A percentile compares a stretch with the other conserved stretches of the same genome.
These are phyloP conservation scores for Andrena flavipes DNA, from an alignment of 2,888 invertebrate species.

Conservation along the genomic window DNA sequence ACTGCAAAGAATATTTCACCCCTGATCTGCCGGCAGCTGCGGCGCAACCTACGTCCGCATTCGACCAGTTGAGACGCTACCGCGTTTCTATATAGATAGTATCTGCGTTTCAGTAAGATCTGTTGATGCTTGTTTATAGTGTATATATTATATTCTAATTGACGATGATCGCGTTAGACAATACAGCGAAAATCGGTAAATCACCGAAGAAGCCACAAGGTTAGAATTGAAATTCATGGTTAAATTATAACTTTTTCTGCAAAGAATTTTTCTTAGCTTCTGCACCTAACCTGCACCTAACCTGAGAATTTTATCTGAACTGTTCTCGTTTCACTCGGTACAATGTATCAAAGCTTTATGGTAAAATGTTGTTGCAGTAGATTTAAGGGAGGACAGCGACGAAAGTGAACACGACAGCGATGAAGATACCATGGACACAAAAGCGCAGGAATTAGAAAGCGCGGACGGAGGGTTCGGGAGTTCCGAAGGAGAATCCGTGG, in stretches of 20 bases:
- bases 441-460: slow-evolving; percentile 17
- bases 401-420: slow-evolving; percentile 12
- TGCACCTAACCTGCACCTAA: slow-evolving; percentile 27
- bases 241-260: background rate
- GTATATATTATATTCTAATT: slow-evolving; percentile 14
- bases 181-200: slow-evolving; percentile 10
- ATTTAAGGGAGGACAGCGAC: slow-evolving; percentile 27
- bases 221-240: slow-evolving; percentile 16
- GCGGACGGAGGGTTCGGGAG: background rate
- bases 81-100: too few species aligned
- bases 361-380: slow-evolving; percentile 29
- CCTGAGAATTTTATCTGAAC: background rate
- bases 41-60: too few species aligned
- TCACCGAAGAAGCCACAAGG: slow-evolving; percentile 26
- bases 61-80: too few species aligned
- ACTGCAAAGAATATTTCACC: too few species aligned
- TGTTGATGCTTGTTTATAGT: slow-evolving; percentile 9
- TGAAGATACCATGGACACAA: slow-evolving; percentile 1
- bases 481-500: background rate
- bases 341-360: background rate
- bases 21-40: too few species aligned
- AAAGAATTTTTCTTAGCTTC: background rate
- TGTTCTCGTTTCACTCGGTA: background rate
- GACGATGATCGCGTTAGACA: slow-evolving; percentile 39
- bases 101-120: background rate